These are phyloP conservation scores for Neosalanx taihuensis DNA, from an alignment of 2,797 vertebrate genomes.

Conservation along the genomic window DNA sequence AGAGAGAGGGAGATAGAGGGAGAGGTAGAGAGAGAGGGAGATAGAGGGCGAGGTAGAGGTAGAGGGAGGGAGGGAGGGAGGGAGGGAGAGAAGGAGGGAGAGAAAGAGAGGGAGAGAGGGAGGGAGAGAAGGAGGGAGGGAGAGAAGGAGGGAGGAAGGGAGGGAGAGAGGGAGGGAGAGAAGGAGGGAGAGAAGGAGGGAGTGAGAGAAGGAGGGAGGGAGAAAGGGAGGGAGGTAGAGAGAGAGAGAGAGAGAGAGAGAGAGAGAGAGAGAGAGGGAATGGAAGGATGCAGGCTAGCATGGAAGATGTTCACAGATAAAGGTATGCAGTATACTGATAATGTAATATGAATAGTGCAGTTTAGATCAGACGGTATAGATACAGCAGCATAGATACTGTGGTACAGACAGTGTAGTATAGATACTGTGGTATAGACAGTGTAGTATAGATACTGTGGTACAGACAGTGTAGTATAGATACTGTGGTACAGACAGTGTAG, in stretches of 20 bases:
- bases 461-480: too few species aligned
- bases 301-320: too few species aligned
- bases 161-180: too few species aligned
- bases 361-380: too few species aligned
- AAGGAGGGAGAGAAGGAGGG: not conserved
- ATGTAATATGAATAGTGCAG: too few species aligned
- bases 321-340: too few species aligned
- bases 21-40: conserved; percentile 53
- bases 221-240: not conserved
- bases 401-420: too few species aligned
- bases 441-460: too few species aligned
- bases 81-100: conserved; percentile 25
- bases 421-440: too few species aligned
- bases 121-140: not conserved
- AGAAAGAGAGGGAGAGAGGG: not conserved
- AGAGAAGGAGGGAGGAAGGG: not conserved
- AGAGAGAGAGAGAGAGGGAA: conserved; percentile 23
- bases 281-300: not conserved
- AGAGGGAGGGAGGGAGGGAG: conserved; percentile 34
- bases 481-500: too few species aligned
- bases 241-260: conserved; percentile 31
- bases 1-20: conserved; percentile 45
- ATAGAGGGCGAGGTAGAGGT: too few species aligned
- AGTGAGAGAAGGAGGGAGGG: not conserved
- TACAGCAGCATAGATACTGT: too few species aligned